A percentile compares a stretch with the other conserved stretches of the same genome.
phyloP scores from a whole-genome alignment of 2,888 invertebrate species.

The Yponomeuta cagnagella region DNA sequence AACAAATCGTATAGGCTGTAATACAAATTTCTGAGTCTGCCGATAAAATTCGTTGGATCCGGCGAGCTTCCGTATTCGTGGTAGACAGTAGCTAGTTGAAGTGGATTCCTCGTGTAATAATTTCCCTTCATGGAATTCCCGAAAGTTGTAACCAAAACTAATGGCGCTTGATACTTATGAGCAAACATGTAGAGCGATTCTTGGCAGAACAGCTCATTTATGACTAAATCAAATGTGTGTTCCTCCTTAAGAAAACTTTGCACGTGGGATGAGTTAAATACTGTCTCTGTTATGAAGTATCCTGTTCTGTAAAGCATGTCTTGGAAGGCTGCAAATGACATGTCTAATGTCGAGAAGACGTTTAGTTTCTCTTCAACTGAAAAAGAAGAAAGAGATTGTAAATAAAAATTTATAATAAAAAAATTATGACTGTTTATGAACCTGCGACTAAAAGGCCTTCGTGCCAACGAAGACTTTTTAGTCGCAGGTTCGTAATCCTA shows the following conservation, averaged over 20 bases:
- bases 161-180: slow-evolving; percentile 24
- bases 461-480: no score
- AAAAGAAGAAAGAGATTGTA: slow-evolving; percentile 11
- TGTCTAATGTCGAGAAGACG: slow-evolving; percentile 19
- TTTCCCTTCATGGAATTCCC: slow-evolving; percentile 23
- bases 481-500: no score
- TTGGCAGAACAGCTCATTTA: slow-evolving; percentile 23
- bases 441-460: no score
- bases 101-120: slow-evolving; percentile 22
- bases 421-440: no score
- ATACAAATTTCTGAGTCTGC: slow-evolving; percentile 22
- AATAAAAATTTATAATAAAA: no score
- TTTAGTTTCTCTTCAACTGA: slow-evolving; percentile 19
- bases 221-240: slow-evolving; percentile 22
- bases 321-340: slow-evolving; percentile 19
- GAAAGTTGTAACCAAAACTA: slow-evolving; percentile 22
- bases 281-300: slow-evolving; percentile 18
- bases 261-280: slow-evolving; percentile 23
- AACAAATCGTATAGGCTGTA: slow-evolving; percentile 13
- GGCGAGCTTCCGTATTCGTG: slow-evolving; percentile 20
- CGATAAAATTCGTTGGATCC: slow-evolving; percentile 20
- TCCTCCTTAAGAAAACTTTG: slow-evolving; percentile 22
- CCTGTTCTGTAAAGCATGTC: slow-evolving; percentile 18
- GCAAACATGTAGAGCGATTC: slow-evolving; percentile 25
- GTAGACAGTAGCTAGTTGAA: slow-evolving; percentile 22